Conservation (phyloP, 1,140 invertebrate species). For the Phymorhynchus buccinoides region DNA sequence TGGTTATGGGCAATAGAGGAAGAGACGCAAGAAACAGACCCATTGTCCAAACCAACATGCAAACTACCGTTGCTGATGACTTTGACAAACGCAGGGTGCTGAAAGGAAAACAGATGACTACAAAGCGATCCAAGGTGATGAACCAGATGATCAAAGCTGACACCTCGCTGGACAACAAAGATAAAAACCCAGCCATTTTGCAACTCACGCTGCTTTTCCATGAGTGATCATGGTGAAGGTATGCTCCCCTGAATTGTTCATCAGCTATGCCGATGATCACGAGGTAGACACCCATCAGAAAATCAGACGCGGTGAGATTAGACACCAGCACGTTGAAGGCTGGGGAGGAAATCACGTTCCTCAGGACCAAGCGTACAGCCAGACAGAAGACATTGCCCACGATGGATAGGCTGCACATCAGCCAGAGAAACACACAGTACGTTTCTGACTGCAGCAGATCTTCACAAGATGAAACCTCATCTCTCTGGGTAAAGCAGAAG, state of each 20-base stretch:
- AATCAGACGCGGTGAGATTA: constrained; percentile 59
- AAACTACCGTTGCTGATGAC: background rate
- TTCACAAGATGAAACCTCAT: constrained; percentile 53
- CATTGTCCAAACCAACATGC: too few relatives aligned
- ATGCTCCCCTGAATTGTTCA: constrained; percentile 51
- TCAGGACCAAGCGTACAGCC: constrained; percentile 15
- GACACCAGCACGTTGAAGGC: constrained; percentile 48
- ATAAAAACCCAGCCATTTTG: constrained; percentile 37
- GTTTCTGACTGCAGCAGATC: constrained; percentile 47
- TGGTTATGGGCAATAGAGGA: too few relatives aligned
- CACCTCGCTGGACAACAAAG: constrained; percentile 40
- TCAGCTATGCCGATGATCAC: constrained; percentile 38
- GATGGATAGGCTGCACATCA: constrained; percentile 44
- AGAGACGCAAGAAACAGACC: too few relatives aligned
- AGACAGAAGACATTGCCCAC: constrained; percentile 53
- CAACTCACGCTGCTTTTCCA: constrained; percentile 37
- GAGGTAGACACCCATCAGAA: constrained; percentile 42
- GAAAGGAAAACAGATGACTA: constrained; percentile 23
- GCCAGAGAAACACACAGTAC: constrained; percentile 50
- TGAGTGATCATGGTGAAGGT: constrained; percentile 25
- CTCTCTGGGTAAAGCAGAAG: constrained; percentile 43
- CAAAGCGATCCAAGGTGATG: constrained; percentile 52
- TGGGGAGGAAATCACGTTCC: background rate
- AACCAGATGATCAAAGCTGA: constrained; percentile 41
- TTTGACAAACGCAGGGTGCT: background rate